phyloP scores from a whole-genome alignment of 2,113 vertebrate genomes.

The Phrynosoma blainvillii region DNA sequence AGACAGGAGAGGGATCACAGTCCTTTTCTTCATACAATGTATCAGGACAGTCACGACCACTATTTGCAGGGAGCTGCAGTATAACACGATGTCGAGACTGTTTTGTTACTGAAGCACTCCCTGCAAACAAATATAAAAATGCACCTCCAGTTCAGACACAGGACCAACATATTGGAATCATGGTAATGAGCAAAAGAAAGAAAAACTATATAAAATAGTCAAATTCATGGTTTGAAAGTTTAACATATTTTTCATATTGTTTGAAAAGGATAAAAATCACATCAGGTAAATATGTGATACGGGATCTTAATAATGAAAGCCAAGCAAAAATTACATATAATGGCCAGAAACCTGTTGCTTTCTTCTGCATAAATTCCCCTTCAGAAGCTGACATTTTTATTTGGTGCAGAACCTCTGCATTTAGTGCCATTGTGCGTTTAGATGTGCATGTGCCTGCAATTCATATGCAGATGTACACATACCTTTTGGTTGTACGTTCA shows the following conservation, averaged over 20 bases:
- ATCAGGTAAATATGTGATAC: background rate
- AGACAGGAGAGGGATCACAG: conserved; percentile 81
- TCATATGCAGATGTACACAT: no score
- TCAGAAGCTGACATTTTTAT: no score
- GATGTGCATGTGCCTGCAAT: no score
- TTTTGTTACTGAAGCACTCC: conserved; percentile 75
- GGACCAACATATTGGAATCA: background rate
- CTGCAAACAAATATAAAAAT: conserved; percentile 70
- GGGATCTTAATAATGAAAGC: background rate
- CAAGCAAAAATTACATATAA: background rate
- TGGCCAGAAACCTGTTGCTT: no score
- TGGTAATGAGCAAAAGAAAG: conserved; percentile 19
- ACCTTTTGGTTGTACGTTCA: no score
- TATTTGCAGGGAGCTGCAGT: conserved; percentile 89
- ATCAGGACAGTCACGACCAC: conserved; percentile 92
- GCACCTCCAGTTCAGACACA: conserved; percentile 17
- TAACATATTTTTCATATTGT: background rate
- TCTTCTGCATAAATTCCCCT: no score
- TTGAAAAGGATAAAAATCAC: background rate
- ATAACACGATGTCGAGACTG: conserved; percentile 88
- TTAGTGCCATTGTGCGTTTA: no score
- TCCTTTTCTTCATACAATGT: conserved; percentile 89
- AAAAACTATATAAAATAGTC: background rate
- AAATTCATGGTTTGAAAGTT: background rate
- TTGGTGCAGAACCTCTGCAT: no score